Percentiles rank a stretch among this genome's conserved stretches.
Conservation (phyloP, 2,113 vertebrate species). For the Urocynchramus pylzowi region DNA sequence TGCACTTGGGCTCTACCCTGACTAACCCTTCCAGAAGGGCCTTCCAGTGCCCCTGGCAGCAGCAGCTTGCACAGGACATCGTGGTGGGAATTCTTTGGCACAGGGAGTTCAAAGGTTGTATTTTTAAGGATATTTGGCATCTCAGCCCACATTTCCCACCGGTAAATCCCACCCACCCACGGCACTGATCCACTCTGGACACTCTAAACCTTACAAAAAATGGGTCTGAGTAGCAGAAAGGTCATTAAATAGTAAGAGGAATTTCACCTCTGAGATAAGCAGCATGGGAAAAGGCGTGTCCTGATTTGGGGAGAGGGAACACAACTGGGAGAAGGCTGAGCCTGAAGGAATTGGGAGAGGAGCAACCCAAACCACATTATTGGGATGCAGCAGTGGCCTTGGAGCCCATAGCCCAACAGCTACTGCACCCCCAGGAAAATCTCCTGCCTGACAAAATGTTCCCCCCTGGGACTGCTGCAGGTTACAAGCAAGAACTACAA, state of each 20-base stretch:
- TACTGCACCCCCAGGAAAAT: background rate
- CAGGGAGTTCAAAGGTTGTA: accelerated
- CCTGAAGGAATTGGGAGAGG: background rate
- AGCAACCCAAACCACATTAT: accelerated
- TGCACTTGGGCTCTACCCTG: background rate
- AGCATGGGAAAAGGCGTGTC: background rate
- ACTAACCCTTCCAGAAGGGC: background rate
- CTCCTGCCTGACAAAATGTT: background rate
- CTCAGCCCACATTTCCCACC: background rate
- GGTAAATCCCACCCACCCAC: background rate
- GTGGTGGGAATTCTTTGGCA: background rate
- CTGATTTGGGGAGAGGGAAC: background rate
- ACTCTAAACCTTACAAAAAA: background rate
- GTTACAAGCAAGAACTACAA: background rate
- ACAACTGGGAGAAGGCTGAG: background rate
- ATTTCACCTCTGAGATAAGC: background rate
- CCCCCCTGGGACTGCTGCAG: background rate
- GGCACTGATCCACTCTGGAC: accelerated
- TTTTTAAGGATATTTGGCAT: background rate
- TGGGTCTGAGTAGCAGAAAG: accelerated
- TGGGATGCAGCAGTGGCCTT: background rate
- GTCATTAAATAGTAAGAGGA: background rate
- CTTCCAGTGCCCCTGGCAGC: background rate
- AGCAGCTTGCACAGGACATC: accelerated
- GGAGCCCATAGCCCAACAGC: background rate